phyloP scores from a whole-genome alignment of 2,113 vertebrate genomes.

The Otolemur garnettii region DNA sequence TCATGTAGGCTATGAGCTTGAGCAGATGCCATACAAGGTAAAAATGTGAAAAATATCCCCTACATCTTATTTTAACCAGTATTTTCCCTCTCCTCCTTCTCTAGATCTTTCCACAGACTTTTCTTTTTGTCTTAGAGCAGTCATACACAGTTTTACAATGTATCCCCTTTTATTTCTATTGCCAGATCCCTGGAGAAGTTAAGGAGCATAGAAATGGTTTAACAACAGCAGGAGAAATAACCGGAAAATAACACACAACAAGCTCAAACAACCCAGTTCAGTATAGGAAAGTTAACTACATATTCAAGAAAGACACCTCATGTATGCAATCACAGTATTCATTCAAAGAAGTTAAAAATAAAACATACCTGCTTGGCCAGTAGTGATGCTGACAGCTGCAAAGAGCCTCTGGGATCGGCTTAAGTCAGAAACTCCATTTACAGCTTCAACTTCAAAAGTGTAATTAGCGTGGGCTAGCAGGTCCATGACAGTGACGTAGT shows the following conservation, averaged over 20 bases:
- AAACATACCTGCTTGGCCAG: conserved; percentile 98
- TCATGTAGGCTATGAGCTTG: neutral
- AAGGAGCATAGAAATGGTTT: conserved; percentile 3
- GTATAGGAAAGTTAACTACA: neutral
- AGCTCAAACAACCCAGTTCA: neutral
- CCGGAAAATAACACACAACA: neutral
- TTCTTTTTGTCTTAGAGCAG: neutral
- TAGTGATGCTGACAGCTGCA: conserved; percentile 97
- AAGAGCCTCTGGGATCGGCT: conserved; percentile 98
- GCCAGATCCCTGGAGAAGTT: conserved; percentile 35
- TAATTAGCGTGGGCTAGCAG: conserved; percentile 99
- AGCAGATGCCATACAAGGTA: neutral
- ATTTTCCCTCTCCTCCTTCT: neutral
- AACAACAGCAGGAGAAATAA: conserved; percentile 51
- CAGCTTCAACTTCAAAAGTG: conserved; percentile 99
- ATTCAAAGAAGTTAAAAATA: conserved; percentile 28
- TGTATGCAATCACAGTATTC: neutral
- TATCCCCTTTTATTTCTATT: conserved; percentile 50
- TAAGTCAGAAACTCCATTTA: conserved; percentile 98
- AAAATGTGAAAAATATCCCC: neutral
- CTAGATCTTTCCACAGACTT: neutral
- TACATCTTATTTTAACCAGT: neutral
- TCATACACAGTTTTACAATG: conserved; percentile 41
- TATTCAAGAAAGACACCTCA: neutral
- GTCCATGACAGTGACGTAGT: conserved; percentile 95